A percentile compares a stretch with the other conserved stretches of the same genome.
phyloP scores from a whole-genome alignment of 1,140 invertebrate species.

The Drosophila trapezifrons region DNA sequence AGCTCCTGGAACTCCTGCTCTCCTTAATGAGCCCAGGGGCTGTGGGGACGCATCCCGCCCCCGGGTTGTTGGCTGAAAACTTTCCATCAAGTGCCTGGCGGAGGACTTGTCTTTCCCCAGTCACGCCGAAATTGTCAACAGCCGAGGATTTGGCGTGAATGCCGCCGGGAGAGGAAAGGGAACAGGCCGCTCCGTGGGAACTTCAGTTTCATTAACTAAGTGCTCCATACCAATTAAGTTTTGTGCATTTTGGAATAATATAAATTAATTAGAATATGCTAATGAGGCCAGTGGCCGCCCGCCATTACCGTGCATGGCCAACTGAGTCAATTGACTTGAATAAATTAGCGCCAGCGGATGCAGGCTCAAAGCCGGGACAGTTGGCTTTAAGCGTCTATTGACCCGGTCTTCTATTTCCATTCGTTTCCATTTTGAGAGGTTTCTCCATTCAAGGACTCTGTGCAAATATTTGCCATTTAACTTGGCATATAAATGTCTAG shows the following conservation, averaged over 20 bases:
- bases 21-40: conserved; percentile 56
- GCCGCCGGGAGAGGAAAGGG: not conserved
- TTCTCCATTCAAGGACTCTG: conserved; percentile 10
- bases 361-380: conserved; percentile 49
- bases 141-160: conserved; percentile 35
- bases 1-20: conserved; percentile 25
- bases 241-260: conserved; percentile 81
- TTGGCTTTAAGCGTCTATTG: conserved; percentile 46
- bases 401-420: conserved; percentile 7
- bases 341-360: conserved; percentile 70
- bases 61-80: conserved; percentile 63
- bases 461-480: conserved; percentile 34
- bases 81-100: conserved; percentile 52
- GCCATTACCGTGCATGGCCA: conserved; percentile 21
- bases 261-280: conserved; percentile 83
- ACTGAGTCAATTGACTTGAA: conserved; percentile 76
- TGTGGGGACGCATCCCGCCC: conserved; percentile 6
- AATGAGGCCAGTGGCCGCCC: conserved; percentile 52
- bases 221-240: conserved; percentile 79
- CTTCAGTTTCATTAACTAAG: conserved; percentile 82
- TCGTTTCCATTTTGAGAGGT: not conserved
- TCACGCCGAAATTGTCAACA: conserved; percentile 44
- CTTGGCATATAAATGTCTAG: conserved; percentile 22
- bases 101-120: conserved; percentile 15
- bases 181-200: conserved; percentile 15